These are phyloP conservation scores for Danio jaintianensis DNA, from an alignment of 2,797 vertebrate genomes.

Conservation along the genomic window DNA sequence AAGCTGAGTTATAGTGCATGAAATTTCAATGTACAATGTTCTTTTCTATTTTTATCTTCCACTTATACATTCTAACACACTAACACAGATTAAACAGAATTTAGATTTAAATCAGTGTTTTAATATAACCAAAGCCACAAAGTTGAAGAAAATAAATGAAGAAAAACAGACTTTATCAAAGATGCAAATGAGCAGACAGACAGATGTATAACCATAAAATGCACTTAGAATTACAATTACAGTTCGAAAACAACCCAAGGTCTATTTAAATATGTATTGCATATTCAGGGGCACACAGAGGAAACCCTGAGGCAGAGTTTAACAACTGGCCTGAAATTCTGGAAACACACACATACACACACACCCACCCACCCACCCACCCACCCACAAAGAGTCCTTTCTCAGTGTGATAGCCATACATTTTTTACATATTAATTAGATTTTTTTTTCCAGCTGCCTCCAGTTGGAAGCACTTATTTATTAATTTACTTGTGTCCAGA, in stretches of 20 bases:
- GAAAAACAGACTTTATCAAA: background rate
- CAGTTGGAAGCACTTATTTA: background rate
- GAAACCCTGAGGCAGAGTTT: constrained; percentile 42
- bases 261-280: constrained; percentile 46
- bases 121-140: background rate
- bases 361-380: too few relatives aligned
- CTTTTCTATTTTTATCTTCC: background rate
- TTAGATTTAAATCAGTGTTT: background rate
- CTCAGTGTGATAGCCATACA: background rate
- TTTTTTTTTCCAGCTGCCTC: background rate
- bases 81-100: background rate
- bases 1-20: background rate
- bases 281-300: constrained; percentile 33
- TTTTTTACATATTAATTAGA: constrained; percentile 32
- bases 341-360: constrained; percentile 5
- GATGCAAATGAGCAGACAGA: constrained; percentile 25
- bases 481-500: background rate
- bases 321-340: constrained; percentile 30
- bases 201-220: constrained; percentile 27
- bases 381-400: background rate
- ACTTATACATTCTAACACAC: background rate
- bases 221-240: constrained; percentile 35
- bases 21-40: background rate
- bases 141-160: background rate
- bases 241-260: constrained; percentile 46